Evolutionary conservation across 2,888 invertebrate species (phyloP), one percentile per base, ranked within the genome.

Genomic region (Oscheius myriophilus): DNA sequence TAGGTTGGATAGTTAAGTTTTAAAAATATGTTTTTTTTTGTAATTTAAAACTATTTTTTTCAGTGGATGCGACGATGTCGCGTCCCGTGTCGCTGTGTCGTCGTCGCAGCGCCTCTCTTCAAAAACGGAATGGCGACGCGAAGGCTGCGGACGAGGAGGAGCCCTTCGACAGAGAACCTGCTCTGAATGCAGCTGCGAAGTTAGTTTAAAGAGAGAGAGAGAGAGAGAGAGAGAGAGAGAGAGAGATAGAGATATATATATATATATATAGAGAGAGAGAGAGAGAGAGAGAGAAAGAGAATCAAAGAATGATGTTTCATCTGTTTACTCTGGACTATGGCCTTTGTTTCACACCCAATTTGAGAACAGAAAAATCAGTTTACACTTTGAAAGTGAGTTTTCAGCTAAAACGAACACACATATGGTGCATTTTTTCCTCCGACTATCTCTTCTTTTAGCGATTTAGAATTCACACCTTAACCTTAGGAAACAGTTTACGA

Each of bases 11-110:
- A n/a, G n/a, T n/a, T n/a, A n/a, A n/a, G n/a, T n/a, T n/a, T n/a
- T n/a, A n/a, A 33, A 33, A 33, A 9, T 33, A 6, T 33, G 9
- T 6, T 3, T 33, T 33, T 33, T 33, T 6, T 33, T 33, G 9
- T 33, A 6, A 33, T 49, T 11, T 49, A 18, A 49, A 49, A 18
- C 11, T 49, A 18, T 23, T 18, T 18, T 49, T 61, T 61, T 49
- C 61, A 61, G 61, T 61, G 12, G 61, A 61, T 61, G 61, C 61
- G 61, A 57, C 57, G 57, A 61, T 61, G 61, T 49, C 46, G 61
- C 26, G 61, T 2, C 61, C 61, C 11, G 61, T 61, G 12, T 45
- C 61, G 26, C 49, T 61, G 14, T 61, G 61, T 61, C 61, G 61
- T 61, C 61, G 49, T 49, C 61, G 61, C 18, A 61, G 61, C 18